These are phyloP conservation scores for Rosalia funebris DNA, from an alignment of 2,888 invertebrate species.

Conservation along the genomic window DNA sequence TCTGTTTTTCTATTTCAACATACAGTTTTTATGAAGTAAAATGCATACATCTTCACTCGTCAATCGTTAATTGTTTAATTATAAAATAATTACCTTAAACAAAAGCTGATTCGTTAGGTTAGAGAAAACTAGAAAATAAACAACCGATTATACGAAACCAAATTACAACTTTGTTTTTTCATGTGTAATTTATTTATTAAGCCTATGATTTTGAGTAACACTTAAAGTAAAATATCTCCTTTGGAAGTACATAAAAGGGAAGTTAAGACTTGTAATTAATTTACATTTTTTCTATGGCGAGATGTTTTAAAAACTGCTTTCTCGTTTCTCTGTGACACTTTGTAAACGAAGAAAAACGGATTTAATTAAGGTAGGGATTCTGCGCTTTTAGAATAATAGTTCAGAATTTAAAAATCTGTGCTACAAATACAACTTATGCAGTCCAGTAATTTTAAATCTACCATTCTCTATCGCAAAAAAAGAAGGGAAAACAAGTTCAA, in stretches of 20 bases:
- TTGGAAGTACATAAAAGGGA: slow-evolving; percentile 35
- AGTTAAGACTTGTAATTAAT: slow-evolving; percentile 35
- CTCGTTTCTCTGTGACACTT: slow-evolving; percentile 17
- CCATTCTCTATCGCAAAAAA: too few species aligned
- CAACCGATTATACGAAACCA: neutral
- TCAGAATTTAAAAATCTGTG: neutral
- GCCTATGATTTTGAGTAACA: too few species aligned
- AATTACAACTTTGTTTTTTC: slow-evolving; percentile 13
- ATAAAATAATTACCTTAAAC: too few species aligned
- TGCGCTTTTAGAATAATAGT: slow-evolving; percentile 13
- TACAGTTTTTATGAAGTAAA: too few species aligned
- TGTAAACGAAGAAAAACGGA: slow-evolving; percentile 9
- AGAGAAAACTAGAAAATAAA: slow-evolving; percentile 4
- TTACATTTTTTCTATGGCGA: slow-evolving; percentile 30
- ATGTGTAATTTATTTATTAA: neutral
- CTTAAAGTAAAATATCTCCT: slow-evolving; percentile 31
- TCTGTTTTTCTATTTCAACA: too few species aligned
- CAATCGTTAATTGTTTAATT: too few species aligned
- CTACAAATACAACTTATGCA: too few species aligned
- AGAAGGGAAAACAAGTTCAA: too few species aligned
- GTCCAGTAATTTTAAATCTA: too few species aligned
- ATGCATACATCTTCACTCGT: too few species aligned
- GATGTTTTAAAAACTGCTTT: slow-evolving; percentile 24
- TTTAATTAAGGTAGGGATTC: slow-evolving; percentile 3
- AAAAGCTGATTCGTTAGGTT: too few species aligned